Base-by-base conservation (phyloP, 2,888 invertebrate species). In the Drosophila quinaria region DNA sequence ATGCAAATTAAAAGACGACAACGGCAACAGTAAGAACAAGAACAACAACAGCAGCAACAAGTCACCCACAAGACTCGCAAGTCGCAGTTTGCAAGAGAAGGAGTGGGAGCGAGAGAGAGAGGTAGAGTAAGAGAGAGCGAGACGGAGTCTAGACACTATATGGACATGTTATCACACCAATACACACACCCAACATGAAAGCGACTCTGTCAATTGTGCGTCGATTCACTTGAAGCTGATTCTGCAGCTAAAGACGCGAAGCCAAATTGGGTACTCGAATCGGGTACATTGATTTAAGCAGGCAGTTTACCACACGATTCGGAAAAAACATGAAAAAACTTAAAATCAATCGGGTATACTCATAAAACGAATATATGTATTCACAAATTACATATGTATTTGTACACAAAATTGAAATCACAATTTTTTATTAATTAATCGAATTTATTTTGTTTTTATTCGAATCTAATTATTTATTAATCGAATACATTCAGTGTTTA, bases 1-100 rank as follows among this genome's bases (percentile, higher is more conserved):
- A 85, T 85, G 87, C 84, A 85, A 85, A 85, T 85, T 83, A 78
- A 80, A 71, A 78, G 70, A 73, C 74, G 52, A 69, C 69, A 74
- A 51, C 64, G 69, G 55, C 63, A 63, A 49, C 67, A 37, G 25
- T 25, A 25, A 25, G 6, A 25, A 25, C 25, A 25, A 25, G 1
- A 25, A 25, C 25, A 25, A 25, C 25, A 25, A 3, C 22, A 25
- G 22, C 64, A 69, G 52, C 63, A 63, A 49, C 67, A 37, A 37
- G 37, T 37, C 37, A 37, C 37, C 37, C 37, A 37, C 37, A 37
- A 37, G 37, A 37, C 37, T 8, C 6, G n/a, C 37, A 37, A 37
- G 37, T 8, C 35, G 35, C 13, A 13, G n/a, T 13, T 37, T 8
- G 37, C n/a, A n/a, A n/a, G n/a, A n/a, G 6, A n/a, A 2, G 8